Evolutionary conservation across 2,113 vertebrate genomes (phyloP), one percentile per base, ranked within the genome.

Genomic region (Chiloscyllium plagiosum): DNA sequence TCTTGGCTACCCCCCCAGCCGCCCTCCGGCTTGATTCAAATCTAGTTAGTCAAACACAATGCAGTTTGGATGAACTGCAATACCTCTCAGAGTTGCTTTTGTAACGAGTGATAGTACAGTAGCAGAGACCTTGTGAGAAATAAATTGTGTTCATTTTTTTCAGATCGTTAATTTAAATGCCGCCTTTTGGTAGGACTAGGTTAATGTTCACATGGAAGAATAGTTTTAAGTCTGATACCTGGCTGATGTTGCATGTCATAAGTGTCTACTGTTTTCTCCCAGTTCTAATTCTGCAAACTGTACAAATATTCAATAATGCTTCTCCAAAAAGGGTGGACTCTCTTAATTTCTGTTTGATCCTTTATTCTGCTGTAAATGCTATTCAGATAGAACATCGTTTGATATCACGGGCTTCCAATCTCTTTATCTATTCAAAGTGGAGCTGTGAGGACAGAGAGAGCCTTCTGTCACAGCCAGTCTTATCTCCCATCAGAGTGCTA

Each of bases 401-500:
- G 94, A 95, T 94, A 94, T 69, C 20, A 69, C 2, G 66, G 61
- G 33, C 42, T 94, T 94, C 65, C 22, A 70, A 70, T 47, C 66
- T 70, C 37, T 72, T 37, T 72, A 72, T 95, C 94, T 95, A 24
- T 72, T 94, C 42, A 95, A 52, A 95, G 94, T 50, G 12, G 93
- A 50, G 70, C 29, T 95, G 68, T 61, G 10, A 61, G 56, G 2
- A 70, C 42, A 69, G 68, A 95, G 33, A 93, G 52, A 70, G 26
- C 42, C 20, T 95, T 93, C 89, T 37, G 61, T 66, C 56, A 42
- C 33, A 17, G 24, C 42, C 24, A 52, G 26, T 29, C 68, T 95
- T 70, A 95, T 95, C 94, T 95, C 50, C 50, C 24, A 95, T 72
- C 42, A 72, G 94, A 26, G 42, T 72, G 94, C 94, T 95, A 72